These are phyloP conservation scores for Rhagophthalmus giganteus DNA, from an alignment of 2,888 invertebrate genomes.

Conservation along the genomic window DNA sequence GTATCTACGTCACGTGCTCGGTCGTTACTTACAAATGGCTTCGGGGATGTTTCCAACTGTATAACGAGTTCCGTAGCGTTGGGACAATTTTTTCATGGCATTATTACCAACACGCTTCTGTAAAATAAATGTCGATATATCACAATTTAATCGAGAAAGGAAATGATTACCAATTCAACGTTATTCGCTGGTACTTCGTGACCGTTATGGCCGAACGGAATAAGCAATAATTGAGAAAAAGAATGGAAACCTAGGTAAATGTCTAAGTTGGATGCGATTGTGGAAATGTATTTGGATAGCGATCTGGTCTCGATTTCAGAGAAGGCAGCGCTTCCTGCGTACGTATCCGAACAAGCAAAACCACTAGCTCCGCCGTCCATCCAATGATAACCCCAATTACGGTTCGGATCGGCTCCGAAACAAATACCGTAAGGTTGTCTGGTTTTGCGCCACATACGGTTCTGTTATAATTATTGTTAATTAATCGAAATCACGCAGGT, in stretches of 20 bases:
- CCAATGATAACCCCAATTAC: conserved; percentile 76
- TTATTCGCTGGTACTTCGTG: conserved; percentile 59
- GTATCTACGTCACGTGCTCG: too few relatives aligned
- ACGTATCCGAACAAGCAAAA: conserved; percentile 62
- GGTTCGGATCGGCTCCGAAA: conserved; percentile 72
- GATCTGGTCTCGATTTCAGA: conserved; percentile 68
- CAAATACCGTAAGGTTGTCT: conserved; percentile 57
- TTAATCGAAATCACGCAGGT: too few relatives aligned
- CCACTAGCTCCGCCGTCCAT: conserved; percentile 61
- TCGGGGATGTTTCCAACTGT: conserved; percentile 56
- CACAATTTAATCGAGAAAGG: too few relatives aligned
- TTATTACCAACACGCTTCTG: conserved; percentile 48
- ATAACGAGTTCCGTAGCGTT: conserved; percentile 54
- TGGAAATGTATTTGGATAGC: conserved; percentile 58
- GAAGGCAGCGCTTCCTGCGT: conserved; percentile 65
- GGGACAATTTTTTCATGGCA: conserved; percentile 46
- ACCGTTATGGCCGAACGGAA: conserved; percentile 67
- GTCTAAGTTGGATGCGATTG: conserved; percentile 58
- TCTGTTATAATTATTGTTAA: too few relatives aligned
- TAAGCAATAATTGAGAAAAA: conserved; percentile 66
- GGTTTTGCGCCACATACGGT: conserved; percentile 72
- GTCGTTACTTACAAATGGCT: conserved; percentile 57
- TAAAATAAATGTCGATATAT: too few relatives aligned
- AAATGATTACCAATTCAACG: conserved; percentile 60
- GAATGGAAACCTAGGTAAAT: conserved; percentile 72